Conservation (phyloP, 2,797 vertebrate species). For the Pipistrellus pygmaeus region DNA sequence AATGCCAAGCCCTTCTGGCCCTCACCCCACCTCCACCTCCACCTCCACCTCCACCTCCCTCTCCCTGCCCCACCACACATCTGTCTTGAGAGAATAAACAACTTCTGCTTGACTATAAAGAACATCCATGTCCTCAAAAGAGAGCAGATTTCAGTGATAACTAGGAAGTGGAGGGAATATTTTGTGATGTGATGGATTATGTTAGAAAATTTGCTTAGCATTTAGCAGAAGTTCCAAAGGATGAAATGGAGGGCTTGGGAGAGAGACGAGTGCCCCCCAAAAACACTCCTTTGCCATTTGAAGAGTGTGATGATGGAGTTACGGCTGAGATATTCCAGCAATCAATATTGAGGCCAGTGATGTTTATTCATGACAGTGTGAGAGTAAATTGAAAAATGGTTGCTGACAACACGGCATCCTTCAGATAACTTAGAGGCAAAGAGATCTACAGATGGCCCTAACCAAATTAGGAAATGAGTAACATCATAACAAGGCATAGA, state of each 20-base stretch:
- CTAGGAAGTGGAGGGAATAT: neutral
- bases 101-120: neutral
- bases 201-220: slow-evolving; percentile 24
- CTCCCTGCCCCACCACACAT: neutral
- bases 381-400: slow-evolving; percentile 54
- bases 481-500: neutral
- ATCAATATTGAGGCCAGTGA: neutral
- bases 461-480: neutral
- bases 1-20: neutral
- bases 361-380: slow-evolving; percentile 48
- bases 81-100: neutral
- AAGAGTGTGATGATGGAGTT: neutral
- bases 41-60: neutral
- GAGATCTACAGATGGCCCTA: slow-evolving; percentile 44
- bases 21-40: neutral
- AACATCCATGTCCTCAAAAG: neutral
- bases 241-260: neutral
- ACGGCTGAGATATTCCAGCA: neutral
- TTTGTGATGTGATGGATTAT: neutral
- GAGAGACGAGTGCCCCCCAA: neutral
- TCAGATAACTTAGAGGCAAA: slow-evolving; percentile 23
- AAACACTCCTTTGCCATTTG: neutral
- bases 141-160: neutral
- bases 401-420: slow-evolving; percentile 39
- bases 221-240: neutral